phyloP scores from a whole-genome alignment of 2,797 vertebrate genomes.

The Mus spretus region DNA sequence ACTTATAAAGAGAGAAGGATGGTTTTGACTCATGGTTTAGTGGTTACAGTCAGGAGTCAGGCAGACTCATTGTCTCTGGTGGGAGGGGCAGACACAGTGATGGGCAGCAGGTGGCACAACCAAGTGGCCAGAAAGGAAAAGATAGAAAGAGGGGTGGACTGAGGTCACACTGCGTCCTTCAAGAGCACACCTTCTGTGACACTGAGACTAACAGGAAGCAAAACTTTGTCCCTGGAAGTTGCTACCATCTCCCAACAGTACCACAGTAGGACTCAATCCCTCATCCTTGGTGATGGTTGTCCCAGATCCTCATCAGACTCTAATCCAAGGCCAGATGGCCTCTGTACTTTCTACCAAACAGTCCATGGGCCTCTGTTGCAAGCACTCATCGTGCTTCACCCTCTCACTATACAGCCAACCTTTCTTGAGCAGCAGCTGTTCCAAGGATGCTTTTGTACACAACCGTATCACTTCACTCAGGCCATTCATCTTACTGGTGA shows the following conservation, averaged over 20 bases:
- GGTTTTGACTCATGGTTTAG: neutral
- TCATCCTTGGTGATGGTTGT: neutral
- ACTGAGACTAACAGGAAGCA: neutral
- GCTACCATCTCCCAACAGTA: neutral
- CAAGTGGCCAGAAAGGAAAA: neutral
- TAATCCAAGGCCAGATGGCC: conserved; percentile 36
- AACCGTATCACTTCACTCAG: neutral
- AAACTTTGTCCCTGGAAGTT: too few relatives aligned
- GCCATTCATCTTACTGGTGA: neutral
- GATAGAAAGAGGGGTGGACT: neutral
- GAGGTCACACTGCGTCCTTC: neutral
- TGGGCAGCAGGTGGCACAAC: neutral
- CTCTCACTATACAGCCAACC: neutral
- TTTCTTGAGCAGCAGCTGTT: conserved; percentile 52
- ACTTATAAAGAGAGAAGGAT: neutral
- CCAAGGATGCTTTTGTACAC: neutral
- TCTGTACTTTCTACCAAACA: conserved; percentile 24
- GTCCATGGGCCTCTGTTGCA: conserved; percentile 26
- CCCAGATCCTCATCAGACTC: neutral
- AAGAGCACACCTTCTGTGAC: neutral
- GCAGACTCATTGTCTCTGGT: neutral
- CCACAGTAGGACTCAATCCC: neutral
- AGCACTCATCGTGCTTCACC: neutral
- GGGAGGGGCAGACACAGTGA: neutral
- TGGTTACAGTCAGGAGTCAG: neutral